Percentiles rank a stretch among this genome's conserved stretches.
Conservation (phyloP, 2,888 invertebrate species). For the Cistogaster globosa region DNA sequence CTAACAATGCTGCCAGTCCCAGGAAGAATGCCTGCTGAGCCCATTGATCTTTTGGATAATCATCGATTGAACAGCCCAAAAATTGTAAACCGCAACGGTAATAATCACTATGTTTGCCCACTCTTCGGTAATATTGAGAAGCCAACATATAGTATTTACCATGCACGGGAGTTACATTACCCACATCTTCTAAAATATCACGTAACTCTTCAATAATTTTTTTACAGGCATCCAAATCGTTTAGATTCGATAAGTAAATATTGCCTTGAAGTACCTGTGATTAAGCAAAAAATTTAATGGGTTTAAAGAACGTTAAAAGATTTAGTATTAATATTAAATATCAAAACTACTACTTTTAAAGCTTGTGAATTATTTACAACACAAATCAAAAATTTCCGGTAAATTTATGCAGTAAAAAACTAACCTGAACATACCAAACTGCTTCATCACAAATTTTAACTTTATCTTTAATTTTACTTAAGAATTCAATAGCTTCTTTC, state of each 20-base stretch:
- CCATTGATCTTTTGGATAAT: constrained; percentile 87
- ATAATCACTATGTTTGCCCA: constrained; percentile 95
- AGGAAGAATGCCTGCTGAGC: constrained; percentile 94
- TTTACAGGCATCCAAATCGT: constrained; percentile 91
- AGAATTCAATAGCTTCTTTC: constrained; percentile 92
- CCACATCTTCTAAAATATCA: constrained; percentile 92
- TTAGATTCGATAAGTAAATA: constrained; percentile 89
- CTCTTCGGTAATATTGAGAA: constrained; percentile 92
- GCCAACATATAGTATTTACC: constrained; percentile 96
- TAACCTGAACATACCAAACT: constrained; percentile 84
- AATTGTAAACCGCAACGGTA: constrained; percentile 96
- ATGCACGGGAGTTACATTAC: constrained; percentile 96
- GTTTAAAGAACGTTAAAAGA: neutral
- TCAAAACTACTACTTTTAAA: too few relatives aligned
- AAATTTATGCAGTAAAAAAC: neutral
- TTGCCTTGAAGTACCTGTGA: constrained; percentile 90
- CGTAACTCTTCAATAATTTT: constrained; percentile 94
- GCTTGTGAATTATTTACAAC: too few relatives aligned
- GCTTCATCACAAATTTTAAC: constrained; percentile 94
- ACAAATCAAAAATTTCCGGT: neutral
- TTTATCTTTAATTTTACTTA: constrained; percentile 94
- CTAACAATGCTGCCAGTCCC: constrained; percentile 96
- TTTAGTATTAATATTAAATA: neutral
- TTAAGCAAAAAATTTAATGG: neutral
- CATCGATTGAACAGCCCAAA: constrained; percentile 89